These are phyloP conservation scores for Sebastes fasciatus DNA, from an alignment of 2,113 vertebrate species.

Conservation along the genomic window DNA sequence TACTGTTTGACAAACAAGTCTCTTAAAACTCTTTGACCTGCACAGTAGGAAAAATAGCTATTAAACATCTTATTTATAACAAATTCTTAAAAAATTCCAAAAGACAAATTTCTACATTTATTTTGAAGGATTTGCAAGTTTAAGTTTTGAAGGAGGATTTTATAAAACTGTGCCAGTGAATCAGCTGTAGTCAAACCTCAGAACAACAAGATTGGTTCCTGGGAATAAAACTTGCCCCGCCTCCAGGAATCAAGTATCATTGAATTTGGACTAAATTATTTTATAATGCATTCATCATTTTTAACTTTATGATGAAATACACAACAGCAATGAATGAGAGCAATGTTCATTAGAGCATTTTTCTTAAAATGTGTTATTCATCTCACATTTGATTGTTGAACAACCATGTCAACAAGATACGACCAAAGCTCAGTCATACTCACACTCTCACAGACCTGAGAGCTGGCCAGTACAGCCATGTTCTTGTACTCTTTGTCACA, in stretches of 20 bases:
- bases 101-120: background rate
- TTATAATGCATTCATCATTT: background rate
- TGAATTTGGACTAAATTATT: background rate
- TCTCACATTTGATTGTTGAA: background rate
- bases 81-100: background rate
- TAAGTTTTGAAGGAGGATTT: background rate
- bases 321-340: background rate
- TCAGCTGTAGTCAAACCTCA: background rate
- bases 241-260: background rate
- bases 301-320: background rate
- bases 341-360: background rate
- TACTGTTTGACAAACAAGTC: slow-evolving; percentile 33
- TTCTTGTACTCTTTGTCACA: background rate
- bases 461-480: background rate
- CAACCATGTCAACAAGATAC: background rate
- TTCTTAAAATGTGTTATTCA: background rate
- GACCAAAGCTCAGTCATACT: background rate
- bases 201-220: background rate
- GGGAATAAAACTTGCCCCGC: background rate
- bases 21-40: slow-evolving; percentile 6
- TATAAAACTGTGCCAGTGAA: background rate
- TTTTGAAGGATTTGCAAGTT: background rate
- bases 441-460: background rate
- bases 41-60: background rate
- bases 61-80: background rate